Evolutionary conservation across 2,113 vertebrate species (phyloP).

Genomic region (Oreochromis spilurus): DNA sequence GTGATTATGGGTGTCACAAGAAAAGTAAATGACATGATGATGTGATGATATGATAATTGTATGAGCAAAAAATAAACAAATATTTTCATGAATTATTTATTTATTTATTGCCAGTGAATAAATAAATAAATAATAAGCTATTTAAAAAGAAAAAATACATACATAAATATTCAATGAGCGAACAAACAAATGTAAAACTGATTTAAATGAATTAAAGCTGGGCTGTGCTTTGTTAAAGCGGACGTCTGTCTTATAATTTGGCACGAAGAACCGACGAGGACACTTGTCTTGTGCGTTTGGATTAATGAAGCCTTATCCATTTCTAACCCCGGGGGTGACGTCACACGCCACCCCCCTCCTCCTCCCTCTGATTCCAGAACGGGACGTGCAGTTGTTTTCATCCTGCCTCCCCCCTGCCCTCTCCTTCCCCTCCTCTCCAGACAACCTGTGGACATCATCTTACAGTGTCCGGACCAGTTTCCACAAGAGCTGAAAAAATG

Average conservation of each 20-base stretch:
- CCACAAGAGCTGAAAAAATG: constrained; percentile 13
- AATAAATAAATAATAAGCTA: background rate
- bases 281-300: background rate
- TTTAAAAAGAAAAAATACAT: accelerated
- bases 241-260: background rate
- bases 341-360: background rate
- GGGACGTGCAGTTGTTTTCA: constrained; percentile 26
- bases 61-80: background rate
- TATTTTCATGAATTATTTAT: background rate
- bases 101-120: background rate
- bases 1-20: background rate
- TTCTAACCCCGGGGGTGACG: background rate
- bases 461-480: background rate
- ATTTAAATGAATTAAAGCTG: background rate
- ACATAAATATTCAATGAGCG: background rate
- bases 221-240: accelerated
- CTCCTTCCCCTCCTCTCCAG: background rate
- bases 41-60: background rate
- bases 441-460: constrained; percentile 29
- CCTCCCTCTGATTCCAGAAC: background rate
- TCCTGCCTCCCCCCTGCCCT: background rate
- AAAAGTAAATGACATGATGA: background rate
- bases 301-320: constrained; percentile 1
- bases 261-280: background rate
- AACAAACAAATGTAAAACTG: background rate